Percentiles rank a stretch among this genome's conserved stretches.
These are phyloP conservation scores for Apostichopus leukothele DNA, from an alignment of 53 echinoderm and acorn worm genomes.

Conservation along the genomic window DNA sequence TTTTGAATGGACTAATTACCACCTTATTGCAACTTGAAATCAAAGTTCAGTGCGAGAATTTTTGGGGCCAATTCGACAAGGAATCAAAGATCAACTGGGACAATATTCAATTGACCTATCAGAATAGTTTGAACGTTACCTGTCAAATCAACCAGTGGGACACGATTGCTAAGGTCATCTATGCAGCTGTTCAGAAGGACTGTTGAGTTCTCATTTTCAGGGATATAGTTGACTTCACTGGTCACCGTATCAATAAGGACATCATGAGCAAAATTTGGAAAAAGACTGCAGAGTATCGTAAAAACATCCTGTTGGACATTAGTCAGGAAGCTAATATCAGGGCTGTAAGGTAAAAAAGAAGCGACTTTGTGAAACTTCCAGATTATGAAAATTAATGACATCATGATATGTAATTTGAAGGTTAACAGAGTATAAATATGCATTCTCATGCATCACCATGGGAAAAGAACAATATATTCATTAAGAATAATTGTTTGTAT, in stretches of 20 bases:
- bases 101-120: too few relatives aligned
- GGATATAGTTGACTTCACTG: constrained; percentile 20
- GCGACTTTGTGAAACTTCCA: not conserved
- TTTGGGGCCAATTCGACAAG: too few relatives aligned
- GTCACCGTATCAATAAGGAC: constrained; percentile 12
- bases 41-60: too few relatives aligned
- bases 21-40: too few relatives aligned
- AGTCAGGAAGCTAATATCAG: constrained; percentile 24
- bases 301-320: constrained; percentile 15
- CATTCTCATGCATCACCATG: too few relatives aligned
- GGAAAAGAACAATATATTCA: too few relatives aligned
- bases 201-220: constrained; percentile 46
- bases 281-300: not conserved
- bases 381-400: too few relatives aligned
- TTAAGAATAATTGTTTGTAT: too few relatives aligned
- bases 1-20: too few relatives aligned
- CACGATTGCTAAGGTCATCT: constrained; percentile 49
- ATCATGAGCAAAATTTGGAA: constrained; percentile 11
- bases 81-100: too few relatives aligned
- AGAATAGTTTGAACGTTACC: not conserved
- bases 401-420: too few relatives aligned
- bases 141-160: not conserved
- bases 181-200: constrained; percentile 68
- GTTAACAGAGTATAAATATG: too few relatives aligned
- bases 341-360: not conserved